Base-by-base conservation (phyloP, 2,888 invertebrate genomes). In the Heliconius aoede region DNA sequence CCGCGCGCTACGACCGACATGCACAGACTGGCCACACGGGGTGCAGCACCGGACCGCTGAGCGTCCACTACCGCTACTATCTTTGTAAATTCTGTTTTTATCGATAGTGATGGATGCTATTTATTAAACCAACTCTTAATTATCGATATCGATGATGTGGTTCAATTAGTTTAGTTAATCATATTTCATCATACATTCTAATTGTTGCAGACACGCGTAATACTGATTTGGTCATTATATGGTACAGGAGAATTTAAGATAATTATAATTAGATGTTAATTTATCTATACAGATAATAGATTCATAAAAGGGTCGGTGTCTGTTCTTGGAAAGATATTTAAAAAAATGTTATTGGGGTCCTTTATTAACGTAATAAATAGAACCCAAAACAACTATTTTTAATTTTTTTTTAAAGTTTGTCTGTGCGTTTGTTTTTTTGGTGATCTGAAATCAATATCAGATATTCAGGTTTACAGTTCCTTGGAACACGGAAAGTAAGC, bases 101-200 rank as follows among this genome's bases (percentile, higher is more conserved):
- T 51, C 76, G 76, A 83, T 90, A 91, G 91, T 88, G 91, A 87
- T 86, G 90, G 91, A 87, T 86, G 90, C 82, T 81, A 76, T 78
- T 79, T 83, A 82, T 84, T 83, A 76, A 83, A 83, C 81, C 82
- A 79, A 82, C 74, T 77, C 74, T 82, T 79, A 86, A 87, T 90
- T 91, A 90, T 90, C 91, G 88, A 90, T 88, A 88, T 91, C 91
- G 90, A 91, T 90, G 85, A 87, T 86, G 84, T 86, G 81, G 85
- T 88, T 89, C 79, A 78, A 81, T 83, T 82, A 83, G 76, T 73
- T 69, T 65, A 58, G 58, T 75, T 64, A 30, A 30, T 28, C 36
- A 64, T 58, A 64, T 79, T n/a, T 55, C 55, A 55, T 55, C 11
- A 55, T 55, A 75, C 78, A 76, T 68, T 74, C 77, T 82, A 81